A percentile compares a stretch with the other conserved stretches of the same genome.
These are phyloP conservation scores for Brachyhypopomus occidentalis DNA, from an alignment of 2,113 vertebrate species.

Conservation along the genomic window DNA sequence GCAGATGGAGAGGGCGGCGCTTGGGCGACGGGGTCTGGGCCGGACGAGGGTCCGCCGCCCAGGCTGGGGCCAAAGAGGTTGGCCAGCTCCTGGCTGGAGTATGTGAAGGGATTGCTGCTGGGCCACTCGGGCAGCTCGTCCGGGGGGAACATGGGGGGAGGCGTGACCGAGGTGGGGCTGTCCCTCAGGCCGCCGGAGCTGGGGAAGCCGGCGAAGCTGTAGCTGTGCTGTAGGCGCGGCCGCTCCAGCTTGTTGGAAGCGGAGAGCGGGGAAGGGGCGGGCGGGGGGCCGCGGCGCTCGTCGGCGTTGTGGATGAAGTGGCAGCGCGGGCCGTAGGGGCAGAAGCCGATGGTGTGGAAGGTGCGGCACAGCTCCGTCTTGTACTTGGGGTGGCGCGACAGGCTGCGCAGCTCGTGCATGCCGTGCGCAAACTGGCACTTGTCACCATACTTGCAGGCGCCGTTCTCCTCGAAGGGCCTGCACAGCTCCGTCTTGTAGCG, in stretches of 20 bases:
- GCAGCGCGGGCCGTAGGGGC: conserved; percentile 94
- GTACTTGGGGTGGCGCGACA: conserved; percentile 97
- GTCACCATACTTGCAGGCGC: conserved; percentile 96
- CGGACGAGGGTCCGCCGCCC: conserved; percentile 77
- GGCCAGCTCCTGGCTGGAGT: conserved; percentile 98
- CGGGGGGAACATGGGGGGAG: conserved; percentile 88
- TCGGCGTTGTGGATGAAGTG: conserved; percentile 99
- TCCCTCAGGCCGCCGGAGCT: conserved; percentile 87
- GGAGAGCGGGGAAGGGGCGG: conserved; percentile 71
- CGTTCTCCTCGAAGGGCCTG: conserved; percentile 96
- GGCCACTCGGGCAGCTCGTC: conserved; percentile 90
- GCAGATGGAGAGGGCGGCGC: conserved; percentile 81
- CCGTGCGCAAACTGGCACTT: conserved; percentile 99
- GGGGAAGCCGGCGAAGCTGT: conserved; percentile 95
- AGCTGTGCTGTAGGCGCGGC: conserved; percentile 97
- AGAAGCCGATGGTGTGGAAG: conserved; percentile 99
- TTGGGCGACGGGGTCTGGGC: conserved; percentile 73
- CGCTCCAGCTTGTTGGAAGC: conserved; percentile 82
- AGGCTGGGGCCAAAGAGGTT: conserved; percentile 91
- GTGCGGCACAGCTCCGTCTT: conserved; percentile 99
- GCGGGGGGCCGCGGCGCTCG: conserved; percentile 89
- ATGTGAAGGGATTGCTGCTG: conserved; percentile 97
- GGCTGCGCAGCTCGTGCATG: conserved; percentile 94
- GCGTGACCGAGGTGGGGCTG: conserved; percentile 97
- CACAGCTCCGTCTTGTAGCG: conserved; percentile 99